Evolutionary conservation across 2,113 vertebrate species (phyloP).

Genomic region (Choloepus hoffmanni): DNA sequence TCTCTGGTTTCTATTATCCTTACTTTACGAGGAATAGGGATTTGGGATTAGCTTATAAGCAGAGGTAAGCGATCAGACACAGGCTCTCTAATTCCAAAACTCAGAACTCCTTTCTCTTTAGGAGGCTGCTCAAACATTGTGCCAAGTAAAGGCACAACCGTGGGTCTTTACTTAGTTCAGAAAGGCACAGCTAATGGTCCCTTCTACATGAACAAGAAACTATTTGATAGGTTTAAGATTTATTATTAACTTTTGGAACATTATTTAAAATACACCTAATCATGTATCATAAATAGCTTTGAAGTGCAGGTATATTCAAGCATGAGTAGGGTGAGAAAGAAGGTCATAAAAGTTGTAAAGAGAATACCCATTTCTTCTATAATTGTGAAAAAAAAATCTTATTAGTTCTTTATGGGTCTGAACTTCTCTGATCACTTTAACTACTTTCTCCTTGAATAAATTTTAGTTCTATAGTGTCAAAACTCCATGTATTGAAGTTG

Average conservation of each 20-base stretch:
- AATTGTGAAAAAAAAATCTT: not conserved
- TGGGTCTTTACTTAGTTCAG: not conserved
- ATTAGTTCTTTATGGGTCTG: not conserved
- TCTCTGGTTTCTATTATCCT: constrained; percentile 8
- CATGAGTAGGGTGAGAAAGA: not conserved
- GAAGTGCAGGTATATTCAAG: not conserved
- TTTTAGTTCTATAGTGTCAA: not conserved
- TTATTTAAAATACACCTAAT: not conserved
- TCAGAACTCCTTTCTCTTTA: not conserved
- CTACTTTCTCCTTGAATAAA: constrained; percentile 14
- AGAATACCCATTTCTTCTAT: not conserved
- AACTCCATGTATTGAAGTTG: not conserved
- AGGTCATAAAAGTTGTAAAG: not conserved
- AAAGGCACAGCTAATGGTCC: not conserved
- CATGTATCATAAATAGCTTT: not conserved
- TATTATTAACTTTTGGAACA: not conserved
- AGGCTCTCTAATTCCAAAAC: not conserved
- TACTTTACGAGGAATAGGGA: not conserved
- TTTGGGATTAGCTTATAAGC: not conserved
- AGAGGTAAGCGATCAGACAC: not conserved
- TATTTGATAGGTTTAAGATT: not conserved
- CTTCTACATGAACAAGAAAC: constrained; percentile 7
- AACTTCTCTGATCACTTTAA: not conserved
- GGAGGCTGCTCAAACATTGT: not conserved
- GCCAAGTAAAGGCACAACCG: not conserved